Conservation (phyloP, 2,888 invertebrate genomes). For the Elegia similella region DNA sequence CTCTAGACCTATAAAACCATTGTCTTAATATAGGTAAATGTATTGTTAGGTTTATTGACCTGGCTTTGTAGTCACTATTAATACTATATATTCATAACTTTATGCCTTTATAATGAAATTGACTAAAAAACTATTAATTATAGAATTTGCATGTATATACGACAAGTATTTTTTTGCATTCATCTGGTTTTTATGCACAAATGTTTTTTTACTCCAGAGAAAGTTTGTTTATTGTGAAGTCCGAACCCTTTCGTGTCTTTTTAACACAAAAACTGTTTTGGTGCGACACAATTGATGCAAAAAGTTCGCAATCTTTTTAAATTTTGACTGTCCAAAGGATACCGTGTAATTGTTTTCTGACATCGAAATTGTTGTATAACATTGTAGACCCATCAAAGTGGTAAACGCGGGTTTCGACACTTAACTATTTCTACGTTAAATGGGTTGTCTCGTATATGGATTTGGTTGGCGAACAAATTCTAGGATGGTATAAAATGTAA, state of each 20-base stretch:
- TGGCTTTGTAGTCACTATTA: no score
- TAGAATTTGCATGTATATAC: background rate
- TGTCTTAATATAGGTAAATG: no score
- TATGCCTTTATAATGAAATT: no score
- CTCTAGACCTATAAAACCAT: no score
- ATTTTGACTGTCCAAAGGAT: no score
- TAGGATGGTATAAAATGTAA: slow-evolving; percentile 7
- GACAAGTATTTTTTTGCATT: background rate
- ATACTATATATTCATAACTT: no score
- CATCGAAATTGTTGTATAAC: no score
- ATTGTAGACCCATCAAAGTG: no score
- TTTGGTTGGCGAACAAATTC: background rate
- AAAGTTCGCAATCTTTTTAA: background rate
- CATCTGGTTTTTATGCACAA: background rate
- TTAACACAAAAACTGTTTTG: background rate
- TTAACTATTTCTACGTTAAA: no score
- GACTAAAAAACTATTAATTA: background rate
- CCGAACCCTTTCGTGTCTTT: background rate
- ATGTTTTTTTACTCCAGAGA: background rate
- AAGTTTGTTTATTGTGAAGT: slow-evolving; percentile 7
- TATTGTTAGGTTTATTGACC: no score
- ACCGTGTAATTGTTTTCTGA: background rate
- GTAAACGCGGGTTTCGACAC: no score
- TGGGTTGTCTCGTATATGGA: no score
- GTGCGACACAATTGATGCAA: background rate